A percentile compares a stretch with the other conserved stretches of the same genome.
phyloP scores from a whole-genome alignment of 2,797 vertebrate species.

The Neosilurus mollespiculum region DNA sequence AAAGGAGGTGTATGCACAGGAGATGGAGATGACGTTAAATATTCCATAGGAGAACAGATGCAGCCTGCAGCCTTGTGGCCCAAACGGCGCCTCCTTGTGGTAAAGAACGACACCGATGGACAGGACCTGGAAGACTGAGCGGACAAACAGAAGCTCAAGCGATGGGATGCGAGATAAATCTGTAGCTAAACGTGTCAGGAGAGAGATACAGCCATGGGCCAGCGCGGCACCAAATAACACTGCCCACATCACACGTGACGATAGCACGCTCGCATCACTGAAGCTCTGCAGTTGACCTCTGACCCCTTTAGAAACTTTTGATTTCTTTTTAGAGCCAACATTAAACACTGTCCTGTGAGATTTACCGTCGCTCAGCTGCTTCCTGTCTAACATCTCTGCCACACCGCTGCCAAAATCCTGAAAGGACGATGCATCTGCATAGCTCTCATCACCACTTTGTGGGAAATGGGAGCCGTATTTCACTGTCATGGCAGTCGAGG shows the following conservation, averaged over 20 bases:
- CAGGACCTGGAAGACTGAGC: conserved; percentile 86
- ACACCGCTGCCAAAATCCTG: conserved; percentile 85
- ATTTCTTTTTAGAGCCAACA: conserved; percentile 65
- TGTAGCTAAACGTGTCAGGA: conserved; percentile 85
- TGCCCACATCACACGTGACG: conserved; percentile 87
- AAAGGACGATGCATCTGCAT: conserved; percentile 82
- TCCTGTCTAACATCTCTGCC: conserved; percentile 88
- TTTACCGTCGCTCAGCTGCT: conserved; percentile 77
- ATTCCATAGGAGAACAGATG: conserved; percentile 89
- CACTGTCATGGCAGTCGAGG: conserved; percentile 91
- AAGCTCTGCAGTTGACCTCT: conserved; percentile 82
- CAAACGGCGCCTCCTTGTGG: conserved; percentile 87
- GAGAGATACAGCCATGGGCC: conserved; percentile 88
- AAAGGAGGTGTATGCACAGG: conserved; percentile 92
- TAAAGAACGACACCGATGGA: conserved; percentile 85
- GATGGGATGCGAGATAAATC: conserved; percentile 89
- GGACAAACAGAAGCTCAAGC: conserved; percentile 89
- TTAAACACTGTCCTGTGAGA: conserved; percentile 58
- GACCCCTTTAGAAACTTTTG: conserved; percentile 63
- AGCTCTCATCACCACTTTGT: conserved; percentile 88
- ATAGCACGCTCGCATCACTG: conserved; percentile 81
- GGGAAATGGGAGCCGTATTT: conserved; percentile 93
- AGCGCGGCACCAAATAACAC: conserved; percentile 86
- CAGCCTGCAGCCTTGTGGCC: conserved; percentile 85
- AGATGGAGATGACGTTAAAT: conserved; percentile 92